Base-by-base conservation (phyloP, 2,797 vertebrate species). In the Perodicticus potto region DNA sequence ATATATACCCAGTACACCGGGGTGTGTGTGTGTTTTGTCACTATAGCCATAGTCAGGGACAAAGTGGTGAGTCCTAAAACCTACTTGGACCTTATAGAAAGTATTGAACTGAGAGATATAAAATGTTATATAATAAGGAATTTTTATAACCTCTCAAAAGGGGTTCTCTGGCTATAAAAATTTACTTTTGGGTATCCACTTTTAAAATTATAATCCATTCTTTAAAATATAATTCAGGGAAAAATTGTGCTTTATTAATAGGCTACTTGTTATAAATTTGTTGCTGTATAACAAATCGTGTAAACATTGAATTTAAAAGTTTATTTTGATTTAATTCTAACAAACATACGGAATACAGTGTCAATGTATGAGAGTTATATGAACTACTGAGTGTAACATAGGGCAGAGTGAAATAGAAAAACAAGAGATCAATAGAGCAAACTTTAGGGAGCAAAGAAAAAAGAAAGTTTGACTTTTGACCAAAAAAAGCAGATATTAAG, bases 261-360 rank as follows among this genome's bases (percentile, higher is more conserved):
- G 55, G 72, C 45, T 70, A 14, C n/a, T 95, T 86, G 16, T 80
- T 96, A 34, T 72, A 82, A 97, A 20, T 86, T 87, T 90, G 77
- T 45, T 81, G 10, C 32, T 82, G 2, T 90, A 2, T 78, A 88
- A 74, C 70, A 92, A 73, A 63, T 90, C 23, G 40, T 23, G n/a
- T 40, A 65, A 86, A 13, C 86, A 73, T 13, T 86, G 49, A 70
- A 88, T 78, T 63, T 63, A 49, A 93, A 90, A 92, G 72, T 67
- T 6, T 10, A 70, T 74, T n/a, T 76, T 3, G 65, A 45, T 87
- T 96, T 69, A 91, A 17, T 70, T 94, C n/a, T 87, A 81, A 78
- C 37, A 92, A 40, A 55, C 23, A 20, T 57, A 34, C 37, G 88
- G 65, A 92, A 32, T 83, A 40, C 89, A 53, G 25, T 63, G n/a